Evolutionary conservation across 1,140 invertebrate species (phyloP).

Genomic region (Apis dorsata): DNA sequence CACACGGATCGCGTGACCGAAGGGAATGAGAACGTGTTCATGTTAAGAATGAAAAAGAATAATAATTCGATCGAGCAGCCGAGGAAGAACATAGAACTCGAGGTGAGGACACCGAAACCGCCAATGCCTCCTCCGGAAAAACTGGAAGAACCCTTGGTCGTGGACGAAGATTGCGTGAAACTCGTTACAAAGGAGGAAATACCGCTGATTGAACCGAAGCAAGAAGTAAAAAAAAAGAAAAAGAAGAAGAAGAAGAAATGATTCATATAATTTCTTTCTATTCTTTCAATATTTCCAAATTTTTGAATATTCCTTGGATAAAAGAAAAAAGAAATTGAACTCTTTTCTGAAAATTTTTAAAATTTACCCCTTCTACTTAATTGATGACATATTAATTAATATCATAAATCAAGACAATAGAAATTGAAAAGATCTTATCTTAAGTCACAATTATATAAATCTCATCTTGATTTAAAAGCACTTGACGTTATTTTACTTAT

Average conservation of each 20-base stretch:
- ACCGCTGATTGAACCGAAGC: background rate
- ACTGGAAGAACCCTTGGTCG: background rate
- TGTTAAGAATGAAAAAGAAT: slow-evolving; percentile 73
- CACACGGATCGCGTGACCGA: slow-evolving; percentile 70
- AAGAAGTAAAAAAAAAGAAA: background rate
- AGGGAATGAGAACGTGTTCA: slow-evolving; percentile 70
- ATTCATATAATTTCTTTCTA: background rate
- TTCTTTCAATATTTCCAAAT: background rate
- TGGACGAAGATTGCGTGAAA: background rate
- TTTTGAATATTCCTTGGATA: background rate
- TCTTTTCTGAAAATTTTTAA: too few species aligned
- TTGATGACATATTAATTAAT: too few species aligned
- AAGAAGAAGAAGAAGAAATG: background rate
- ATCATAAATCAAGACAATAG: too few species aligned
- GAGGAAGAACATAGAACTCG: slow-evolving; percentile 73
- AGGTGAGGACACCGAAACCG: slow-evolving; percentile 73
- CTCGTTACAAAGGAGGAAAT: too few species aligned
- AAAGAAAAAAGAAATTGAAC: too few species aligned
- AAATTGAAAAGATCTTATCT: too few species aligned
- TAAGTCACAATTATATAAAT: too few species aligned
- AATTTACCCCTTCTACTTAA: too few species aligned
- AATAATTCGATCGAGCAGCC: slow-evolving; percentile 49
- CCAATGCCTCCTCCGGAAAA: slow-evolving; percentile 44
- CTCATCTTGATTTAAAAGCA: too few species aligned
- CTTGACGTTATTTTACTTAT: too few species aligned